These are phyloP conservation scores for Cuculus canorus DNA, from an alignment of 2,797 vertebrate species.

Conservation along the genomic window DNA sequence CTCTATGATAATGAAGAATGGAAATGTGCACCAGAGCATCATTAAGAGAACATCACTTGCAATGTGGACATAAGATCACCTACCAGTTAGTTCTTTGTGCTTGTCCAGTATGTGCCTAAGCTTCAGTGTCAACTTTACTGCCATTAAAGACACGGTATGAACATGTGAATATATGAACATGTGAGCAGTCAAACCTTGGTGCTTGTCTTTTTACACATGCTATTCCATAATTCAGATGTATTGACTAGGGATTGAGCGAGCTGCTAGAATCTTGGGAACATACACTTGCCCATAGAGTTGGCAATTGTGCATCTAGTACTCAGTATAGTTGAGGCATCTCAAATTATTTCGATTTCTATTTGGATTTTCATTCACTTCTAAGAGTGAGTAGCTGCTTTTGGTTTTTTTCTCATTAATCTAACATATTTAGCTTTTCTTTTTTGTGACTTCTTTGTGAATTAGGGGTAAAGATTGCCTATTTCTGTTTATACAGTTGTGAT, in stretches of 20 bases:
- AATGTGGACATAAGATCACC: background rate
- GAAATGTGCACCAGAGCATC: background rate
- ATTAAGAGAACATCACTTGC: background rate
- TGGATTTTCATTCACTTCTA: background rate
- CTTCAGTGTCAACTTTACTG: background rate
- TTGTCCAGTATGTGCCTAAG: background rate
- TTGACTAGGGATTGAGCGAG: background rate
- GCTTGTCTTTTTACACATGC: background rate
- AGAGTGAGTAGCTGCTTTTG: background rate
- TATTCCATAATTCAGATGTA: background rate
- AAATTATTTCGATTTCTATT: background rate
- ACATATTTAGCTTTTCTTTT: background rate
- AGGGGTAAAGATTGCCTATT: background rate
- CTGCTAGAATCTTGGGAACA: background rate
- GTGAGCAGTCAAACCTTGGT: background rate
- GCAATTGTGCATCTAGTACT: background rate
- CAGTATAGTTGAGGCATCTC: background rate
- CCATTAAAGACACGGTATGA: background rate
- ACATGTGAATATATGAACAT: background rate
- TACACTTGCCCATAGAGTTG: background rate
- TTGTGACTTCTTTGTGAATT: background rate
- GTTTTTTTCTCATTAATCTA: background rate
- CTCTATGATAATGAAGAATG: background rate
- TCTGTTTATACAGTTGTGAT: background rate
- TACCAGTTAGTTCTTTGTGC: background rate